Base-by-base conservation (phyloP, 2,797 vertebrate genomes). In the Acridotheres tristis region DNA sequence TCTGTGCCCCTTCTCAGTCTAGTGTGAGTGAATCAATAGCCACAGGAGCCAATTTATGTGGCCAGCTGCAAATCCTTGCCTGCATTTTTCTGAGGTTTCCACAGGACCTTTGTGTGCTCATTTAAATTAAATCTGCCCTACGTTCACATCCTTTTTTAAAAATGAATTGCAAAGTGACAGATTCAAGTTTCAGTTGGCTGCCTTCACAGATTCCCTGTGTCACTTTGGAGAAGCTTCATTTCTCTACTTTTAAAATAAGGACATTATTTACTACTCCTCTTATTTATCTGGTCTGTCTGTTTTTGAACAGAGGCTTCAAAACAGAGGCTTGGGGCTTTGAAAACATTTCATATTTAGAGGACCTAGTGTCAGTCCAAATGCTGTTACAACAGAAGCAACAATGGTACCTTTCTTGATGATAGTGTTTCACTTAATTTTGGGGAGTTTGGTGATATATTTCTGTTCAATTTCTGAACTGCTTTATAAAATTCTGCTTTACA, bases 61-160 rank as follows among this genome's bases (percentile, higher is more conserved):
- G 23, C n/a, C 32, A 84, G 32, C 54, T 90, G 45, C 53, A 66
- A 84, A 77, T 17, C 2, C 23, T 80, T 63, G 9, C 47, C 32
- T 88, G 11, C 5, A 59, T 80, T 93, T 90, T 50, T 83, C 61
- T 50, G 57, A 86, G 68, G 19, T 72, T 94, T 93, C 38, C 51
- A 51, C 27, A 36, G 30, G 83, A 75, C 9, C 2, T 85, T 34
- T 45, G 15, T 13, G 16, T 16, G 5, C 3, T 61, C 17, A 61
- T 90, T 90, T 80, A 85, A 89, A 83, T 89, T 88, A 77, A 71
- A 88, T 50, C 26, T 93, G 17, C 77, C 21, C 9, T 74, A 15
- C 0, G 0, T 74, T 71, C 34, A 38, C 16, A 53, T 69, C 16
- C 6, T 15, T 58, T 75, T 51, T 54, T 65, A 22, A 0, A 11